Conservation (phyloP, 2,113 vertebrate genomes). For the Podarcis cretensis region DNA sequence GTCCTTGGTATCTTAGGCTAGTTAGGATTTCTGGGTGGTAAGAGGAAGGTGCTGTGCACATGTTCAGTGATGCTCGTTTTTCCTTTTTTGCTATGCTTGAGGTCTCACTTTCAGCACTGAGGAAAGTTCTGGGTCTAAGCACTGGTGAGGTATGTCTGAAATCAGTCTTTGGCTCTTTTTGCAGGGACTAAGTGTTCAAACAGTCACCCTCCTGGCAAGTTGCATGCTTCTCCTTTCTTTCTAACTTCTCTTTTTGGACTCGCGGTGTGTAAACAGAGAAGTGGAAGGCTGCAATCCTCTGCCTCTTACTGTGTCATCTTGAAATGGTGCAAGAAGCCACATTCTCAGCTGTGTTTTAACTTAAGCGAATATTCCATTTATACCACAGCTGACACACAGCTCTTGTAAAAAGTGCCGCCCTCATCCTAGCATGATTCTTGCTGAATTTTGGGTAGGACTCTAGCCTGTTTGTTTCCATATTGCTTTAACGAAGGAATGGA, state of each 20-base stretch:
- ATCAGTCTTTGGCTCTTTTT: background rate
- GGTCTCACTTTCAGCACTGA: background rate
- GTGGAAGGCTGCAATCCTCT: conserved; percentile 51
- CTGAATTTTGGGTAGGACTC: conserved; percentile 61
- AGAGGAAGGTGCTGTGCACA: background rate
- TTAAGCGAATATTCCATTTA: conserved; percentile 59
- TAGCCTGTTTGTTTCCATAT: background rate
- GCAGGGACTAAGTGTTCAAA: conserved; percentile 2
- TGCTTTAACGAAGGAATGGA: conserved; percentile 13
- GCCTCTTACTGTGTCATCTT: conserved; percentile 44
- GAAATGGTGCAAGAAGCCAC: conserved; percentile 12
- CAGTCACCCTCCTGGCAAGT: background rate
- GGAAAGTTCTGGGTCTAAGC: background rate
- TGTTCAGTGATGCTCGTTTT: background rate
- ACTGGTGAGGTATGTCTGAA: background rate
- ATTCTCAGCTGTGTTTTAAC: conserved; percentile 68
- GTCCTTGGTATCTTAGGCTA: background rate
- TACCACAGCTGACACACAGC: conserved; percentile 59
- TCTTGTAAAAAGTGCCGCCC: conserved; percentile 40
- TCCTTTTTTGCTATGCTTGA: background rate
- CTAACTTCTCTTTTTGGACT: conserved; percentile 18
- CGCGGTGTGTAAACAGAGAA: conserved; percentile 39
- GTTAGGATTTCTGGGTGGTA: conserved; percentile 18
- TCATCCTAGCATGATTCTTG: conserved; percentile 18
- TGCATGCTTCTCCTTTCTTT: conserved; percentile 24